A percentile compares a stretch with the other conserved stretches of the same genome.
These are phyloP conservation scores for Thymelicus acteon DNA, from an alignment of 2,888 invertebrate species.

Conservation along the genomic window DNA sequence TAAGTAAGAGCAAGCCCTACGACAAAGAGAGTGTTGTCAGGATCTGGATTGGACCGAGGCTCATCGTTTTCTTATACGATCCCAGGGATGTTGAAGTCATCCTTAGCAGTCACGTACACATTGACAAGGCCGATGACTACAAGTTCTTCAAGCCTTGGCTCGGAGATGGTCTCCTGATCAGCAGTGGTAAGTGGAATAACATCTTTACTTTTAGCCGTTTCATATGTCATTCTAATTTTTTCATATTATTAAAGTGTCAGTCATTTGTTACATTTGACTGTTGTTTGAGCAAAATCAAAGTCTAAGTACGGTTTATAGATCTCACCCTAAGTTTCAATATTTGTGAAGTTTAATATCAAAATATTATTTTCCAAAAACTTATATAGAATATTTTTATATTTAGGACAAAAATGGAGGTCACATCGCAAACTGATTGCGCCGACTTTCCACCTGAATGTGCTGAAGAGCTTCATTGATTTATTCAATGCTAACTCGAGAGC, in stretches of 20 bases:
- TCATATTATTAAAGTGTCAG: no score
- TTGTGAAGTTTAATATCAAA: no score
- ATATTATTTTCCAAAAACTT: not conserved
- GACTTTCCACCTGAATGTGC: slow-evolving; percentile 94
- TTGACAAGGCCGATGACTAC: slow-evolving; percentile 92
- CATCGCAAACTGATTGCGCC: slow-evolving; percentile 94
- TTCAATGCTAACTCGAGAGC: slow-evolving; percentile 93
- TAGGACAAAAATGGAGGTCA: slow-evolving; percentile 93
- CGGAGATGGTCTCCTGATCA: slow-evolving; percentile 92
- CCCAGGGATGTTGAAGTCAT: slow-evolving; percentile 92
- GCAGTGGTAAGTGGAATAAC: slow-evolving; percentile 85
- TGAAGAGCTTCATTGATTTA: slow-evolving; percentile 93
- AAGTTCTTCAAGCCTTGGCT: slow-evolving; percentile 93
- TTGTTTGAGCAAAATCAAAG: no score
- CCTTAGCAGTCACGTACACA: slow-evolving; percentile 91
- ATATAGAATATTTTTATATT: slow-evolving; percentile 7
- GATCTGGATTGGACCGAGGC: slow-evolving; percentile 91
- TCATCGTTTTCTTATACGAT: slow-evolving; percentile 89
- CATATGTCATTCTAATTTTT: no score
- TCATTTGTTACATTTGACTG: no score
- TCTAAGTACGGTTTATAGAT: no score
- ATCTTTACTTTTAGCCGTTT: no score
- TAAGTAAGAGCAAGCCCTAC: slow-evolving; percentile 81
- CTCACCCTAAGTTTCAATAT: no score
- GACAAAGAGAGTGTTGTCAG: slow-evolving; percentile 84